Conservation (phyloP, 2,888 invertebrate species). For the Drosophila mimica region DNA sequence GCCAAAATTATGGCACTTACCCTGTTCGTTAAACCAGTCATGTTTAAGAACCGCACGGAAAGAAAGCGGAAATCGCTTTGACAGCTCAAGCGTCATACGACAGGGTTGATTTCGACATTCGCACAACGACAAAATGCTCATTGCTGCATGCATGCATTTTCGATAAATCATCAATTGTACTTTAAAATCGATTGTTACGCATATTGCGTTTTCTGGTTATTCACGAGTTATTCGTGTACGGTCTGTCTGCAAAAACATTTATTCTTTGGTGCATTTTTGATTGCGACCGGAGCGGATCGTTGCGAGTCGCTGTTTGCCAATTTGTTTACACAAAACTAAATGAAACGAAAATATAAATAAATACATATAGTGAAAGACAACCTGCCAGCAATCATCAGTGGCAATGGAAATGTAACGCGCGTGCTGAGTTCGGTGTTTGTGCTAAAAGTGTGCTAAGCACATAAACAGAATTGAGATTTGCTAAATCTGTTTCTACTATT, state of each 20-base stretch:
- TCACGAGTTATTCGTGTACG: not conserved
- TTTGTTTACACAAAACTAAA: constrained; percentile 46
- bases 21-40: constrained; percentile 94
- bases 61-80: constrained; percentile 85
- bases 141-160: constrained; percentile 29
- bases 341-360: constrained; percentile 44
- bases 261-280: constrained; percentile 43
- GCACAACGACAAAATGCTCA: constrained; percentile 18
- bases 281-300: constrained; percentile 15
- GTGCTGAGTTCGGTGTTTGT: constrained; percentile 33
- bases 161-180: not conserved
- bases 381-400: constrained; percentile 12
- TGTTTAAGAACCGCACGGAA: constrained; percentile 90
- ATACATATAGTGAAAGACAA: constrained; percentile 23
- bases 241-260: constrained; percentile 23
- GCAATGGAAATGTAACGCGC: constrained; percentile 36
- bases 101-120: constrained; percentile 56
- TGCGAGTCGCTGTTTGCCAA: constrained; percentile 17
- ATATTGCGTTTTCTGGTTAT: not conserved
- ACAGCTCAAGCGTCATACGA: constrained; percentile 58
- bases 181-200: not conserved
- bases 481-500: constrained; percentile 16
- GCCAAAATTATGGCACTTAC: constrained; percentile 85
- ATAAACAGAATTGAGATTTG: constrained; percentile 33
- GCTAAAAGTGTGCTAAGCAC: constrained; percentile 45